phyloP scores from a whole-genome alignment of 1,140 invertebrate genomes.

The Schlechtendalia chinensis region DNA sequence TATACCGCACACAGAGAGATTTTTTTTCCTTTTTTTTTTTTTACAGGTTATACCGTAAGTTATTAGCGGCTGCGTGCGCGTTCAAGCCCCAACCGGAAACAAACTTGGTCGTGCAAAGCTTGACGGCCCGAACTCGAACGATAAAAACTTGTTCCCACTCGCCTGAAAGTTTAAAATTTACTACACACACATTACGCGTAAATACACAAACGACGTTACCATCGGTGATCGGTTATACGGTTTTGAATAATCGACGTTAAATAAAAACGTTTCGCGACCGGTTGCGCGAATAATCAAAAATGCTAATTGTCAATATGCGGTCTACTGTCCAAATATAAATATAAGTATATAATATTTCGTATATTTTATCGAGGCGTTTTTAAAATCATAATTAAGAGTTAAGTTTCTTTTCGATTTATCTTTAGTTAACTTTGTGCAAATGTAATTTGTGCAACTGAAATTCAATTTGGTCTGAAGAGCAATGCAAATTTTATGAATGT shows the following conservation, averaged over 20 bases:
- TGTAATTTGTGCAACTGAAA: too few species aligned
- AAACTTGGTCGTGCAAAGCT: conserved; percentile 4
- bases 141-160: conserved; percentile 15
- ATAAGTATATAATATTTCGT: too few species aligned
- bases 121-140: conserved; percentile 13
- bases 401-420: too few species aligned
- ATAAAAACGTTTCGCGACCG: background rate
- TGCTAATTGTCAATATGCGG: too few species aligned
- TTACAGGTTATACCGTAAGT: conserved; percentile 6
- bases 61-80: conserved; percentile 2
- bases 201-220: background rate
- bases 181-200: background rate
- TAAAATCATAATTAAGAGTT: too few species aligned
- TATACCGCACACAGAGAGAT: background rate
- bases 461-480: too few species aligned
- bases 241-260: conserved; percentile 6
- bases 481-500: too few species aligned
- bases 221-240: background rate
- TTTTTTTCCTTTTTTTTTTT: conserved; percentile 24
- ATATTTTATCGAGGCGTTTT: too few species aligned
- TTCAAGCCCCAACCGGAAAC: background rate
- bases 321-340: too few species aligned
- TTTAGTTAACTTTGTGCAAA: too few species aligned
- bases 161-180: conserved; percentile 33
- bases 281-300: background rate